phyloP scores from a whole-genome alignment of 2,888 invertebrate genomes.

The Epistrophe grossulariae region DNA sequence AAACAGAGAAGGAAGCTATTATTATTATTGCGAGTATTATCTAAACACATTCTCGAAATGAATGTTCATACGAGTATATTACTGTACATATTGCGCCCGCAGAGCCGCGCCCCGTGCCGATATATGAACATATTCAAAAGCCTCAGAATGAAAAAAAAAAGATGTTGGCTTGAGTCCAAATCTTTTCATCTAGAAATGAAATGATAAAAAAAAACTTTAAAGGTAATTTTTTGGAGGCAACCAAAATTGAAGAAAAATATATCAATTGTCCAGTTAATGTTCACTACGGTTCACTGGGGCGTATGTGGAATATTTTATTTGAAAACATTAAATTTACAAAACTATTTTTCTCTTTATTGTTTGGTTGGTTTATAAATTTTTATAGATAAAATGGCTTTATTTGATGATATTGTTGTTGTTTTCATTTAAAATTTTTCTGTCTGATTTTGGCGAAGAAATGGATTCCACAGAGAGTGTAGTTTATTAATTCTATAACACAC shows the following conservation, averaged over 20 bases:
- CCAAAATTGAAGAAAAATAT: slow-evolving; percentile 10
- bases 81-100: neutral
- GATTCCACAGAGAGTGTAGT: neutral
- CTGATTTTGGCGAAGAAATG: neutral
- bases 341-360: neutral
- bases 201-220: neutral
- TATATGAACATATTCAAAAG: neutral
- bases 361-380: neutral
- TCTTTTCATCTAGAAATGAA: neutral
- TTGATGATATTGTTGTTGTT: neutral
- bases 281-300: neutral
- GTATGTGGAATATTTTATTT: neutral
- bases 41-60: slow-evolving; percentile 59
- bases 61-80: slow-evolving; percentile 3
- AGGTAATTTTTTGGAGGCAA: slow-evolving; percentile 20
- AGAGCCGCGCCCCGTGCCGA: too few relatives aligned
- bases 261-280: slow-evolving; percentile 3
- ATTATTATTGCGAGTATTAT: slow-evolving; percentile 48
- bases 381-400: neutral
- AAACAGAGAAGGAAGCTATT: slow-evolving; percentile 39
- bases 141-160: neutral
- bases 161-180: neutral
- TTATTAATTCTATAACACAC: neutral
- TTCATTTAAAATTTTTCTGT: neutral
- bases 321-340: neutral